Evolutionary conservation across 1,140 invertebrate genomes (phyloP), one percentile per base, ranked within the genome.

Genomic region (Drosophila bocqueti): DNA sequence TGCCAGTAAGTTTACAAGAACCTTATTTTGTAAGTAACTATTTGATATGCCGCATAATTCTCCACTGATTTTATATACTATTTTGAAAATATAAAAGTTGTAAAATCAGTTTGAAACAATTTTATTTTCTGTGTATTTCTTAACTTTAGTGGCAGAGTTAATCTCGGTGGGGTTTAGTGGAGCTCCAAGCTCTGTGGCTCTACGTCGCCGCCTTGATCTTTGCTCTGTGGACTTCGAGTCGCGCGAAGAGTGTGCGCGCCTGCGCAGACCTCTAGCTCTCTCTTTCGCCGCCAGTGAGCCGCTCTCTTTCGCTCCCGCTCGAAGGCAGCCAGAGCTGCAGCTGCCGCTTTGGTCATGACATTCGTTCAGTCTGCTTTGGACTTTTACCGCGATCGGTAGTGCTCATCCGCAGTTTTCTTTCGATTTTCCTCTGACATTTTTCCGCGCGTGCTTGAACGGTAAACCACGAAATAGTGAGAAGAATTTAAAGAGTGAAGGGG

Each of bases 311-410:
- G 36, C 66, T 38, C 40, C 38, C 59, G 59, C 49, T 62, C 13
- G 24, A 4, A n/a, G 26, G 13, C 29, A 49, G 49, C 16, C 26
- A 15, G 36, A 62, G 40, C 26, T 36, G 69, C 65, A 80, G 57
- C 72, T 77, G 65, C 64, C 73, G 74, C 55, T 87, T 83, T 84
- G 90, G 75, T 89, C 91, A 83, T 92, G 86, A 92, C 91, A 89
- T 91, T 92, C 85, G 81, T 85, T 89, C 86, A 92, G 91, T 92
- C 87, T 77, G 75, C 64, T 83, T 82, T 81, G 73, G 85, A 87
- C 85, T 85, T 92, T 89, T 78, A 74, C 60, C 72, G 66, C 71
- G 72, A 80, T 76, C 79, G 91, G 91, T 91, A 78, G 80, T 67
- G 62, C 18, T 65, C 18, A 52, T 54, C 57, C 18, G 18, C 58